phyloP scores from a whole-genome alignment of 1,140 invertebrate genomes.

The Meloidogyne exigua region DNA sequence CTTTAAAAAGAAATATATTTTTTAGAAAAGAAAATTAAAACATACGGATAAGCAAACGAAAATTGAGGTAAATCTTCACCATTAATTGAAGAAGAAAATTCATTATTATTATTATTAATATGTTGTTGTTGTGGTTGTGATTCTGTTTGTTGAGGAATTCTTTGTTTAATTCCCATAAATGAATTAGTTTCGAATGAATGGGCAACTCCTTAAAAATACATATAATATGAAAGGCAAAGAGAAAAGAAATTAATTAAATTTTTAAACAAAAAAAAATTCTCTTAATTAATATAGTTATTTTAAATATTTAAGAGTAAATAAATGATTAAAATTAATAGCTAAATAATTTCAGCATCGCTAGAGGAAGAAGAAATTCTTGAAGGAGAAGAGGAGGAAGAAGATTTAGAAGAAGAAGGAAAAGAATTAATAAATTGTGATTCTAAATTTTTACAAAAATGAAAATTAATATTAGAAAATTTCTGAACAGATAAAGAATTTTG shows the following conservation, averaged over 20 bases:
- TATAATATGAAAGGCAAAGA: background rate
- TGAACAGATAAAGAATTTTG: background rate
- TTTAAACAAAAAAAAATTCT: too few species aligned
- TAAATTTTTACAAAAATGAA: background rate
- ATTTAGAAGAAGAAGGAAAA: too few species aligned
- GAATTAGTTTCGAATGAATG: background rate
- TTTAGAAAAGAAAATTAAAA: background rate
- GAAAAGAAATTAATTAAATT: background rate
- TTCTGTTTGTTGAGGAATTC: background rate
- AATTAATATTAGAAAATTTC: background rate
- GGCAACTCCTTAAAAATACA: background rate
- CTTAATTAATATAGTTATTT: background rate
- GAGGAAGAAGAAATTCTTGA: constrained; percentile 11
- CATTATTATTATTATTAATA: background rate
- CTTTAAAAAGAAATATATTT: too few species aligned
- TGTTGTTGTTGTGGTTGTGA: background rate
- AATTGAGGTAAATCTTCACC: background rate
- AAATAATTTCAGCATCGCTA: constrained; percentile 30
- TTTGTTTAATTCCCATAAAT: constrained; percentile 2
- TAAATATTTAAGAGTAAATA: background rate
- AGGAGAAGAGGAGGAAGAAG: background rate
- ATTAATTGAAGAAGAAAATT: background rate
- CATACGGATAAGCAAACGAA: background rate
- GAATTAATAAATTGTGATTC: too few species aligned
- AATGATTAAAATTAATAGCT: background rate